A percentile compares a stretch with the other conserved stretches of the same genome.
Evolutionary conservation across 2,888 invertebrate genomes (phyloP).

Genomic region (Petrolisthes manimaculis): DNA sequence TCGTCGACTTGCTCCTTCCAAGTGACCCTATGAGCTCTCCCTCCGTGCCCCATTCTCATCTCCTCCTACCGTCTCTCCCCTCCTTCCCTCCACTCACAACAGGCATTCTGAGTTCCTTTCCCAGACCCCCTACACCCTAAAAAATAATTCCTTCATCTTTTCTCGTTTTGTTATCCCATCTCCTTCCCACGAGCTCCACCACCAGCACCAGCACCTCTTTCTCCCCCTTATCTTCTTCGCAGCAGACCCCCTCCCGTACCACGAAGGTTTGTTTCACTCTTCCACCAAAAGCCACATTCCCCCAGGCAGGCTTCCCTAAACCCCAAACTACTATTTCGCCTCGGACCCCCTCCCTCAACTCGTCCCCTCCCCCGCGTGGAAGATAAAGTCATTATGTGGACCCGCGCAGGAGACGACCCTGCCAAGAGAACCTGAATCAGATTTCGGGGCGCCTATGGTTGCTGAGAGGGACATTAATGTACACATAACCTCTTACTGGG

Average conservation of each 20-base stretch:
- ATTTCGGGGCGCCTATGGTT: slow-evolving; percentile 29
- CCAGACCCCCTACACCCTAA: no score
- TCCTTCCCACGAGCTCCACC: no score
- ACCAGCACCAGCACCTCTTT: neutral
- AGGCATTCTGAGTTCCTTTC: no score
- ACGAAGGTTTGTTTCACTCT: neutral
- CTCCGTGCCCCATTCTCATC: no score
- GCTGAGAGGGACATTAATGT: slow-evolving; percentile 41
- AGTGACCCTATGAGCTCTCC: no score
- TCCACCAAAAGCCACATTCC: slow-evolving; percentile 1
- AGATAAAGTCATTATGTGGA: neutral
- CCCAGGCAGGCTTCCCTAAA: neutral
- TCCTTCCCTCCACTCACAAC: no score
- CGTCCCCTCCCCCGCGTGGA: neutral
- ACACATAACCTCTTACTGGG: slow-evolving; percentile 34
- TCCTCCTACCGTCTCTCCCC: no score
- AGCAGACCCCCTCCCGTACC: neutral
- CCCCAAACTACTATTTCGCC: neutral
- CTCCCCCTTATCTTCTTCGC: neutral
- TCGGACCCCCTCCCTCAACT: neutral
- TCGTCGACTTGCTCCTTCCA: neutral
- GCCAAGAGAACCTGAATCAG: slow-evolving; percentile 21
- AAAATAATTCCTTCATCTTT: no score
- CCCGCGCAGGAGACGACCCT: neutral
- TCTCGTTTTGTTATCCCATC: neutral